Evolutionary conservation across 2,888 invertebrate species (phyloP).

Genomic region (Epistrophe grossulariae): DNA sequence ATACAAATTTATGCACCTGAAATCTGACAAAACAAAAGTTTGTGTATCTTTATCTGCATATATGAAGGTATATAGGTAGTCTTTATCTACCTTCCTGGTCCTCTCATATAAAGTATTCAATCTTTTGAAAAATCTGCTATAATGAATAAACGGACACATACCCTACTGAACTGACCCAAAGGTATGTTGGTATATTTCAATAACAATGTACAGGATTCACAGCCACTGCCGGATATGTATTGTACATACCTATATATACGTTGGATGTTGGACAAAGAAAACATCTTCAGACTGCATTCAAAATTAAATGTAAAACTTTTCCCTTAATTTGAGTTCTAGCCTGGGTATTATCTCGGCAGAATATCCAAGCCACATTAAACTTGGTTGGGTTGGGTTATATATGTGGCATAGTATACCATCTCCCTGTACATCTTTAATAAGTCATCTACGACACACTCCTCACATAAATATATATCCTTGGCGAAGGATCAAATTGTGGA

Average conservation of each 20-base stretch:
- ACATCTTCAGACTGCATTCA: slow-evolving; percentile 65
- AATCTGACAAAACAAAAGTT: slow-evolving; percentile 14
- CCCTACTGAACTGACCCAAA: slow-evolving; percentile 2
- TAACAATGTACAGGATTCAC: slow-evolving; percentile 52
- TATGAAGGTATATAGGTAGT: neutral
- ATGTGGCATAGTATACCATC: too few relatives aligned
- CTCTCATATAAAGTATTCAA: neutral
- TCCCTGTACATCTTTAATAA: slow-evolving; percentile 68
- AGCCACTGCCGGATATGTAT: slow-evolving; percentile 13
- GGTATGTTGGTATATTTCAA: slow-evolving; percentile 53
- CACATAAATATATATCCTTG: slow-evolving; percentile 45
- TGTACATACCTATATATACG: neutral
- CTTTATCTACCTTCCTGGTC: neutral
- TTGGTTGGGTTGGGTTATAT: slow-evolving; percentile 22
- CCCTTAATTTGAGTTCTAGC: slow-evolving; percentile 34
- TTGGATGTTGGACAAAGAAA: slow-evolving; percentile 32
- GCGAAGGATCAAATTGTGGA: slow-evolving; percentile 68
- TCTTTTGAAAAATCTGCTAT: slow-evolving; percentile 43
- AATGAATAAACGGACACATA: slow-evolving; percentile 51
- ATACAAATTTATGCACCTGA: slow-evolving; percentile 36
- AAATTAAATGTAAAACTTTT: slow-evolving; percentile 71
- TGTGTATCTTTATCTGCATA: neutral
- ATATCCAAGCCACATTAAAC: slow-evolving; percentile 63
- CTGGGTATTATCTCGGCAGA: slow-evolving; percentile 51
- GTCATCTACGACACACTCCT: slow-evolving; percentile 56